Evolutionary conservation across 37 sponge, comb jelly and placozoan genomes (phyloP).

Genomic region (Theonella swinhoei): DNA sequence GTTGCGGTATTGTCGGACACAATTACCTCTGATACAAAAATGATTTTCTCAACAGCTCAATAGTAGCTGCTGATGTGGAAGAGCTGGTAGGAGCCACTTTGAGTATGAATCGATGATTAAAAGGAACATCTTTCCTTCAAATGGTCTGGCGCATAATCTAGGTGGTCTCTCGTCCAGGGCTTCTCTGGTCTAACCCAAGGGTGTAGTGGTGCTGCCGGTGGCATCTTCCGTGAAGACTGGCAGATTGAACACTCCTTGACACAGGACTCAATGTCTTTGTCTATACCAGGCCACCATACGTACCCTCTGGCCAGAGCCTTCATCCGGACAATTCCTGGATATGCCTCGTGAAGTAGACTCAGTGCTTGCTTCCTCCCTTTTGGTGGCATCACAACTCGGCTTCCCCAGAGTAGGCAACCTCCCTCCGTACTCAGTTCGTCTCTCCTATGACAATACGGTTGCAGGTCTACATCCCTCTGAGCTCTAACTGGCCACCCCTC

Average conservation of each 20-base stretch:
- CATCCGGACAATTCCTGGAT: no score
- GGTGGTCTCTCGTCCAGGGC: slow-evolving; percentile 46
- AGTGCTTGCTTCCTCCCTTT: slow-evolving; percentile 3
- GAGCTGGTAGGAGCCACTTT: slow-evolving; percentile 44
- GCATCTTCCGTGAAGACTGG: neutral
- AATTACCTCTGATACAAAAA: slow-evolving; percentile 37
- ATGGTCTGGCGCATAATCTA: slow-evolving; percentile 47
- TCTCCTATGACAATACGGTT: neutral
- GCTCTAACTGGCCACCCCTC: neutral
- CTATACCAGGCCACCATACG: slow-evolving; percentile 61
- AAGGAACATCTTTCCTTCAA: no score
- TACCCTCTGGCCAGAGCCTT: slow-evolving; percentile 31
- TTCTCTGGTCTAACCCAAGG: slow-evolving; percentile 55
- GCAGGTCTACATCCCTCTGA: neutral
- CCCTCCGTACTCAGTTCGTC: no score
- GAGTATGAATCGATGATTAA: slow-evolving; percentile 53
- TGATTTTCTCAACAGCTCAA: slow-evolving; percentile 13
- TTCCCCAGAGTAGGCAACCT: no score
- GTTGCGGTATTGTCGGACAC: slow-evolving; percentile 48
- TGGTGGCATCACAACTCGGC: neutral
- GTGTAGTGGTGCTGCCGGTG: slow-evolving; percentile 40
- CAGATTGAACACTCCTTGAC: slow-evolving; percentile 28
- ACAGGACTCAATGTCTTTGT: slow-evolving; percentile 33
- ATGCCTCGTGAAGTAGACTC: neutral
- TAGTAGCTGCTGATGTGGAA: slow-evolving; percentile 12